These are phyloP conservation scores for Ailuropoda melanoleuca DNA, from an alignment of 2,113 vertebrate species.

Conservation along the genomic window DNA sequence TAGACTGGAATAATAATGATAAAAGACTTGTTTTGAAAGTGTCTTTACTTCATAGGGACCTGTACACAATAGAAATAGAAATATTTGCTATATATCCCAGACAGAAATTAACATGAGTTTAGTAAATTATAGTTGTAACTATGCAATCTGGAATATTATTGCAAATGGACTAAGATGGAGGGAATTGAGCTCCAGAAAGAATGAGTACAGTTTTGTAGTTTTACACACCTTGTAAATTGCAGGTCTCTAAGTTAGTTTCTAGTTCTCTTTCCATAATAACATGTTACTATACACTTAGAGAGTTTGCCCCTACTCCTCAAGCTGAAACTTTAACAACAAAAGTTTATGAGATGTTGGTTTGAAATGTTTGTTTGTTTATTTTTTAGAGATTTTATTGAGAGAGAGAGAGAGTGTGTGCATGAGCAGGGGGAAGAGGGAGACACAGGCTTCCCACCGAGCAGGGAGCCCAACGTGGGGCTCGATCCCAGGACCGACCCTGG, in stretches of 20 bases:
- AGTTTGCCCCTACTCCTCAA: background rate
- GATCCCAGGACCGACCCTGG: too few relatives aligned
- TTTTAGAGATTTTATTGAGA: too few relatives aligned
- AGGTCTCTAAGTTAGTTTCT: background rate
- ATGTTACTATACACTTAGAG: background rate
- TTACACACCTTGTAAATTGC: background rate
- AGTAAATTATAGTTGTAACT: conserved; percentile 33
- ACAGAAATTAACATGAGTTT: conserved; percentile 37
- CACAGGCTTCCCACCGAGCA: too few relatives aligned
- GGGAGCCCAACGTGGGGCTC: too few relatives aligned
- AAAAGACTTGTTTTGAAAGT: conserved; percentile 36
- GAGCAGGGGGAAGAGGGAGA: too few relatives aligned
- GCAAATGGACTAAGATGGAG: background rate
- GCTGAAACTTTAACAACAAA: background rate
- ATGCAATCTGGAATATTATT: background rate
- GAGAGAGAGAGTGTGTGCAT: too few relatives aligned
- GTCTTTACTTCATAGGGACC: conserved; percentile 5
- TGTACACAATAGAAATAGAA: conserved; percentile 14
- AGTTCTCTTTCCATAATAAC: background rate
- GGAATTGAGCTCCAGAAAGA: background rate
- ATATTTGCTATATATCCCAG: background rate
- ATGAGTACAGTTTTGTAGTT: conserved; percentile 4
- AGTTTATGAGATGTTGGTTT: conserved; percentile 23
- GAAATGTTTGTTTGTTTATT: background rate
- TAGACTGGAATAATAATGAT: conserved; percentile 34